These are phyloP conservation scores for Latrodectus elegans DNA, from an alignment of 2,888 invertebrate species.

Conservation along the genomic window DNA sequence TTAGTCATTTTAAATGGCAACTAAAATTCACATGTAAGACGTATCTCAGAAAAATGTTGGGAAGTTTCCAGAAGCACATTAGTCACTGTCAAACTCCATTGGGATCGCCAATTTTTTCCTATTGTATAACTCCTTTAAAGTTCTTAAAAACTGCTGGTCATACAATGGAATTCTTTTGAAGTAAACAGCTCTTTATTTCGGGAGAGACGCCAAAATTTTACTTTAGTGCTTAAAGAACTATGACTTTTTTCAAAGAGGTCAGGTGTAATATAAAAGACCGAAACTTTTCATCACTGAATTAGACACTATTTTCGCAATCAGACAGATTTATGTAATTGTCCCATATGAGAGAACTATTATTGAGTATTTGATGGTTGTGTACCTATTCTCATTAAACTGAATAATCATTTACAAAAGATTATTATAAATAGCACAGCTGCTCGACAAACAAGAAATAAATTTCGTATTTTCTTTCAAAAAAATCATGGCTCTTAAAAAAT, in stretches of 20 bases:
- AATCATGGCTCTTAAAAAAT: too few species aligned
- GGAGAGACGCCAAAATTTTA: background rate
- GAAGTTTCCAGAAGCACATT: slow-evolving; percentile 51
- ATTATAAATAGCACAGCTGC: too few species aligned
- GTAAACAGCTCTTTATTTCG: slow-evolving; percentile 2
- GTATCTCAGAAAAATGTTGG: slow-evolving; percentile 52
- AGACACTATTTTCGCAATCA: background rate
- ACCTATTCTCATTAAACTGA: too few species aligned
- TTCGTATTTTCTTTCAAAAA: too few species aligned
- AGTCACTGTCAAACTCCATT: slow-evolving; percentile 57
- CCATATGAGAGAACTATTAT: background rate
- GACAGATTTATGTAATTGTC: background rate
- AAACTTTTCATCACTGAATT: background rate
- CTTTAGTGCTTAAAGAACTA: background rate
- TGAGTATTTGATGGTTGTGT: too few species aligned
- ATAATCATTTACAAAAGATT: too few species aligned
- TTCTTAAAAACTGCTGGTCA: slow-evolving; percentile 1
- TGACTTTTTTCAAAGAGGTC: background rate
- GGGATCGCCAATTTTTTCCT: slow-evolving; percentile 52
- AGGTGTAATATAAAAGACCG: background rate
- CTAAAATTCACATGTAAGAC: slow-evolving; percentile 57
- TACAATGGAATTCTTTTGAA: slow-evolving; percentile 2
- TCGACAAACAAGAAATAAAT: too few species aligned
- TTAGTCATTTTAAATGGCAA: slow-evolving; percentile 26
- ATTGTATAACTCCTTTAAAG: slow-evolving; percentile 31